Evolutionary conservation across 2,888 invertebrate genomes (phyloP).

Genomic region (Pristionchus maxplancki): DNA sequence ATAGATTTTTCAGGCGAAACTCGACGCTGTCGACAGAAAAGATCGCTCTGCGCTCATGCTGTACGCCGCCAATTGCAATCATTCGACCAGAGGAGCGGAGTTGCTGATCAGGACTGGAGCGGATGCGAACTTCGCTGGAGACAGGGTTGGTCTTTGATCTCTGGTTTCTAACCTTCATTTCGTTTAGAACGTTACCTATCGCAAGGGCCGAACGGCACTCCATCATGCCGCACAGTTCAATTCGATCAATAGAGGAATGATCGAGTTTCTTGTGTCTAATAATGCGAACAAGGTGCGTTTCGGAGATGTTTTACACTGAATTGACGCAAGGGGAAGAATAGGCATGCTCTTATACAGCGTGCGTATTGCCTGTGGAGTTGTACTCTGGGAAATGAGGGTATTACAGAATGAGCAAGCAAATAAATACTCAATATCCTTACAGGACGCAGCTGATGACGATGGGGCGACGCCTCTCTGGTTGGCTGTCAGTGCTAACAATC

Average conservation of each 20-base stretch:
- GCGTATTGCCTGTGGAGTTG: too few relatives aligned
- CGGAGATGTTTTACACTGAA: too few relatives aligned
- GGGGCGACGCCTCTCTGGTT: constrained; percentile 32
- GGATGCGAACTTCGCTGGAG: constrained; percentile 54
- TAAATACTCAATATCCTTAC: background rate
- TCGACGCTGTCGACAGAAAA: constrained; percentile 1
- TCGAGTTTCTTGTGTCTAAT: constrained; percentile 59
- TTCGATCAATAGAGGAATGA: constrained; percentile 58
- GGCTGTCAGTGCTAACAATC: constrained; percentile 22
- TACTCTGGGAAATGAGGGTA: background rate
- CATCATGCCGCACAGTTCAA: constrained; percentile 93
- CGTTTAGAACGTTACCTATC: constrained; percentile 20
- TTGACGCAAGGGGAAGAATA: too few relatives aligned
- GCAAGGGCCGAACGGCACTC: constrained; percentile 88
- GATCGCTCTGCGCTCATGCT: constrained; percentile 49
- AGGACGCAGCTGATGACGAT: constrained; percentile 34
- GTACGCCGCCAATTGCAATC: constrained; percentile 20
- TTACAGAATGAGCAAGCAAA: background rate
- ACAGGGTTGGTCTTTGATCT: constrained; percentile 52
- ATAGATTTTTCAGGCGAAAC: background rate
- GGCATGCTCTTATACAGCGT: too few relatives aligned
- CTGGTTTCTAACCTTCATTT: background rate
- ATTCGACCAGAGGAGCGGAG: constrained; percentile 48
- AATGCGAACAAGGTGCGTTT: constrained; percentile 64
- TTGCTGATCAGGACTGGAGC: constrained; percentile 55